Evolutionary conservation across 2,888 invertebrate genomes (phyloP).

Genomic region (Erebia aethiops): DNA sequence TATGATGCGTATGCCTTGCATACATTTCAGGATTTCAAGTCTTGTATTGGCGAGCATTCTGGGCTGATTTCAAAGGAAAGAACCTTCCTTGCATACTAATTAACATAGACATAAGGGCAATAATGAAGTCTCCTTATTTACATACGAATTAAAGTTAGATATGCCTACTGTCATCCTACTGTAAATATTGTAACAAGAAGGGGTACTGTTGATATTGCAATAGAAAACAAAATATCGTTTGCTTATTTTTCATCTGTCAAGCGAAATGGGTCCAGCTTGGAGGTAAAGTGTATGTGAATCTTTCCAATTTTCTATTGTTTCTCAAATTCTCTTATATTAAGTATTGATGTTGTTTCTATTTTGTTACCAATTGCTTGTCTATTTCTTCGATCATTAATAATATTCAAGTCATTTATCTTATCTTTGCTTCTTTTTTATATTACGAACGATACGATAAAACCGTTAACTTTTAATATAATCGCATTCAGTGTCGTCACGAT

Average conservation of each 20-base stretch:
- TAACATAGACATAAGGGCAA: not conserved
- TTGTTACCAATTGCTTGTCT: not conserved
- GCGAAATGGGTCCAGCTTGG: not conserved
- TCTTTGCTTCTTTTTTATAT: no score
- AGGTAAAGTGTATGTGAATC: not conserved
- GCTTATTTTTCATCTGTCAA: not conserved
- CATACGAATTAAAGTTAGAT: not conserved
- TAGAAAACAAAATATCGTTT: not conserved
- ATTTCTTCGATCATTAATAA: not conserved
- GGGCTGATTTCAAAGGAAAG: slow-evolving; percentile 41
- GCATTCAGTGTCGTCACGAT: no score
- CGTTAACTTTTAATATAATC: no score
- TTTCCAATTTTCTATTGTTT: not conserved
- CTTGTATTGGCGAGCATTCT: slow-evolving; percentile 40
- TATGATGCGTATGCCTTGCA: slow-evolving; percentile 36
- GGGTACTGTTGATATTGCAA: not conserved
- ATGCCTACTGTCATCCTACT: not conserved
- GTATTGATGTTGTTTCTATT: no score
- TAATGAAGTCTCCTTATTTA: slow-evolving; percentile 6
- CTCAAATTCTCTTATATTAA: no score
- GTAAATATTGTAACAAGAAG: not conserved
- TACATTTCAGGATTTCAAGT: slow-evolving; percentile 37
- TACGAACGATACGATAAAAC: no score
- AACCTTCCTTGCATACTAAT: slow-evolving; percentile 46
- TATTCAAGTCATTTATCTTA: not conserved